Percentiles rank a stretch among this genome's conserved stretches.
phyloP scores from a whole-genome alignment of 2,797 vertebrate species.

The Clarias laeviceps region DNA sequence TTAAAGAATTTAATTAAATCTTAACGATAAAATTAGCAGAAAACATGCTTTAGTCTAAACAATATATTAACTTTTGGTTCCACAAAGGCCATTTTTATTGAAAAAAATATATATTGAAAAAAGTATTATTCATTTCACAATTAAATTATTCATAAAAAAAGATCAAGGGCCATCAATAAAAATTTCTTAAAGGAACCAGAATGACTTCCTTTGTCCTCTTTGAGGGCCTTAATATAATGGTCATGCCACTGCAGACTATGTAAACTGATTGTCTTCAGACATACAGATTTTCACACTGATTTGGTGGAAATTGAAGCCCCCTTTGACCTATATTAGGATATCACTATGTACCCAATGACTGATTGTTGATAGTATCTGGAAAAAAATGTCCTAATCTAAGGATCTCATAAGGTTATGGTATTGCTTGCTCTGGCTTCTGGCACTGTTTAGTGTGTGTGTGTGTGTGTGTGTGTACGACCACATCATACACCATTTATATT shows the following conservation, averaged over 20 bases:
- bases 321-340: not conserved
- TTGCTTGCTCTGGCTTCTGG: not conserved
- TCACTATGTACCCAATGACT: not conserved
- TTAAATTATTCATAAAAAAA: not conserved
- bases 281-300: not conserved
- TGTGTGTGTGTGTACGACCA: not conserved
- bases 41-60: not conserved
- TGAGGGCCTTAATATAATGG: not conserved
- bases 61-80: not conserved
- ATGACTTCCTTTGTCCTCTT: not conserved
- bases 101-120: too few species aligned
- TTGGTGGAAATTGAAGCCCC: not conserved
- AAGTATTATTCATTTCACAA: not conserved
- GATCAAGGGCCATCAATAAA: not conserved
- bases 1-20: not conserved
- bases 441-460: not conserved
- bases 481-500: not conserved
- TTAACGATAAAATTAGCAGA: not conserved
- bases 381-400: not conserved
- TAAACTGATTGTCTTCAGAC: not conserved
- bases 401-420: not conserved
- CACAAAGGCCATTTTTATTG: not conserved
- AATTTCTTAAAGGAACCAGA: not conserved
- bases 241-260: not conserved
- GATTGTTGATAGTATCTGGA: not conserved